Base-by-base conservation (phyloP, 1,140 invertebrate genomes). In the Diabrotica virgifera region DNA sequence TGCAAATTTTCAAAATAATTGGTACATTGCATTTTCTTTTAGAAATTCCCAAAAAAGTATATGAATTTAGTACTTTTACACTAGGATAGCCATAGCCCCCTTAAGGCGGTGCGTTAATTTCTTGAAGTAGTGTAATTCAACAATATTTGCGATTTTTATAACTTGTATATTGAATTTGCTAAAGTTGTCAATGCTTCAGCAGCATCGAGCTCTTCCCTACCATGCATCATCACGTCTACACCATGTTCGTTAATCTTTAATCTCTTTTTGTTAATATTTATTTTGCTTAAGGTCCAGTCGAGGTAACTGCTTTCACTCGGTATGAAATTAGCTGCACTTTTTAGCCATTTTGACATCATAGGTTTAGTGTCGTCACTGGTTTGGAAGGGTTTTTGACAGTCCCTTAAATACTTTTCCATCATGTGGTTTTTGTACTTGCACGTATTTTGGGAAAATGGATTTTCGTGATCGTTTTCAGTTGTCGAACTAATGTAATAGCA, bases 151-250 rank as follows among this genome's bases (percentile, higher is more conserved):
- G 24, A 24, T 24, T 24, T 24, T 24, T 24, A 24, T 24, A 24
- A 24, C 24, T 59, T 59, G 13, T 13, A 59, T 59, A 13, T 46
- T 7, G 78, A 72, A 67, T 74, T 75, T 24, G 84, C 85, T 59
- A 87, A 73, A 24, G 80, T 79, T 5, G 86, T 87, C 7, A 89
- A 76, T 0, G 88, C 86, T 63, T 89, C 86, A 2, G 88, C 88
- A 2, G 88, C 88, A 73, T 89, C 87, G 4, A 90, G 79, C 73
- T 90, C 88, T 71, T 89, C 87, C 67, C 85, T 82, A 50, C 85
- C 85, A 68, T 87, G 87, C 5, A 67, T 60, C 35, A 56, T 14
- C 9, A 65, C n/a, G 9, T 51, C 24, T 13, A 0, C 12, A 53
- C 50, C 36, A 24, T 46, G 36, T 58, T 58, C 54, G 13, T 37